Evolutionary conservation across 2,113 vertebrate genomes (phyloP).

Genomic region (Poicephalus meyeri): DNA sequence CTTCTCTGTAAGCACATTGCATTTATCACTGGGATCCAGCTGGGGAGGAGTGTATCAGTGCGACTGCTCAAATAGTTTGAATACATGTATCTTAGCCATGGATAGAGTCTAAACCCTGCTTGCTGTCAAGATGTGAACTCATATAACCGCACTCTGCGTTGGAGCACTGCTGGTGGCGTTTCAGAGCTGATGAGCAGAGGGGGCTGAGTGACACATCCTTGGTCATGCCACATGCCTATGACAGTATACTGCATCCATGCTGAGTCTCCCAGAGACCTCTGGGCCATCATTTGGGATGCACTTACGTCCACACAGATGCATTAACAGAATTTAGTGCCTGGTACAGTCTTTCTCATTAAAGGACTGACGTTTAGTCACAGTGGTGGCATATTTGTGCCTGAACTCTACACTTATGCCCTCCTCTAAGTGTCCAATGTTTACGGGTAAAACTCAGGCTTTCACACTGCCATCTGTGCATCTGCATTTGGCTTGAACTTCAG

Average conservation of each 20-base stretch:
- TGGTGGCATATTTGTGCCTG: neutral
- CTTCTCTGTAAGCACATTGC: neutral
- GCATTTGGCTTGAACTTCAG: neutral
- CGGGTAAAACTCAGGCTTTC: neutral
- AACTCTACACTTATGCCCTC: neutral
- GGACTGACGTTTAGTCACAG: neutral
- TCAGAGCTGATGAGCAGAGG: neutral
- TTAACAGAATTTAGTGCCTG: neutral
- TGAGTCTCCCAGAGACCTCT: neutral
- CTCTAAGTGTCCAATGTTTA: neutral
- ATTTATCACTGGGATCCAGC: neutral
- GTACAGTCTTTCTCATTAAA: neutral
- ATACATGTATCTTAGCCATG: neutral
- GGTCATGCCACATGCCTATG: neutral
- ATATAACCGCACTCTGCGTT: neutral
- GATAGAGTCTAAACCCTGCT: neutral
- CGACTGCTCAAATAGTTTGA: neutral
- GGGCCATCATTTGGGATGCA: neutral
- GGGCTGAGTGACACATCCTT: rapidly evolving
- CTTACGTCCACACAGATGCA: neutral
- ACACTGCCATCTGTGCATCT: neutral
- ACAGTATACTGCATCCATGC: neutral
- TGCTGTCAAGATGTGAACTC: neutral
- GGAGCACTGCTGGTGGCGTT: neutral
- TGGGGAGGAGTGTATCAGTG: neutral